Percentiles rank a stretch among this genome's conserved stretches.
phyloP scores from a whole-genome alignment of 1,140 invertebrate genomes.

The Adoxophyes honmai region DNA sequence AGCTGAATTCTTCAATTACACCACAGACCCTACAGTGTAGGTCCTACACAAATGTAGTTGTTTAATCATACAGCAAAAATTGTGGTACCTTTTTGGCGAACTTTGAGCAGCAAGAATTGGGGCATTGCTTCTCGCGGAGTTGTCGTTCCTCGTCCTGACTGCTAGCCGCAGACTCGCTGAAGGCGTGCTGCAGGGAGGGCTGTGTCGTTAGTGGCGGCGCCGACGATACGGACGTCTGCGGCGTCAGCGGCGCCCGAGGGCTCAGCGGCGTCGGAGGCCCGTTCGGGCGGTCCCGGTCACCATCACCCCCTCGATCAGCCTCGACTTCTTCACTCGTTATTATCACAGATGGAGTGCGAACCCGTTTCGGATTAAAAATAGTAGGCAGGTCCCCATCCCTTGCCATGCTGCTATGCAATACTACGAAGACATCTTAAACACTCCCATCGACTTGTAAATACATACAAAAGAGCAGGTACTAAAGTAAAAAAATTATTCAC shows the following conservation, averaged over 20 bases:
- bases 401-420: slow-evolving; percentile 46
- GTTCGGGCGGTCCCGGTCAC: slow-evolving; percentile 54
- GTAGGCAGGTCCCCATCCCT: slow-evolving; percentile 84
- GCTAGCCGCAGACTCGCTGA: slow-evolving; percentile 76
- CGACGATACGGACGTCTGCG: slow-evolving; percentile 60
- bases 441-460: not conserved
- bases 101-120: slow-evolving; percentile 83
- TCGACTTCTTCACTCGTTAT: slow-evolving; percentile 81
- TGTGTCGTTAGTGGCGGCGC: slow-evolving; percentile 63
- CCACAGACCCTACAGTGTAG: too few species aligned
- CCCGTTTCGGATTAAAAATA: slow-evolving; percentile 86
- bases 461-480: not conserved
- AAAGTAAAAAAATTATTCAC: not conserved
- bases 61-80: not conserved
- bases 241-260: slow-evolving; percentile 62
- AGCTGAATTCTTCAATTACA: too few species aligned
- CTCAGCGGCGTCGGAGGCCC: slow-evolving; percentile 64
- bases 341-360: slow-evolving; percentile 83
- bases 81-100: slow-evolving; percentile 80
- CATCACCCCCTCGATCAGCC: slow-evolving; percentile 47
- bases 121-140: slow-evolving; percentile 76
- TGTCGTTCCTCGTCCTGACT: slow-evolving; percentile 73
- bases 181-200: slow-evolving; percentile 63
- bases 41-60: too few species aligned
- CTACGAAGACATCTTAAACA: slow-evolving; percentile 4